Conservation (phyloP, 2,888 invertebrate genomes). For the Platycheirus albimanus region DNA sequence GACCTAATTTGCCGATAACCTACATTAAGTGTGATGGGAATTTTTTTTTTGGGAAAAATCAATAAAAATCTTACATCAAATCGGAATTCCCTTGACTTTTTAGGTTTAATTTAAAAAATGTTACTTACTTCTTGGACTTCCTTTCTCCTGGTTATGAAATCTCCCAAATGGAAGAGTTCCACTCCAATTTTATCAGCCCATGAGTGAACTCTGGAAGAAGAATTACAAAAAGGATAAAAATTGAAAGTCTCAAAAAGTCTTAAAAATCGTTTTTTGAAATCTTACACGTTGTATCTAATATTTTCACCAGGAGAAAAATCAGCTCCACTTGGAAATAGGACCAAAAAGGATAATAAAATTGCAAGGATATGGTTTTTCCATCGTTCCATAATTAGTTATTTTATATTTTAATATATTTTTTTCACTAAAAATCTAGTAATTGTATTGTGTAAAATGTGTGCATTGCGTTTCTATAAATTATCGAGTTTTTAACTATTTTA, state of each 20-base stretch:
- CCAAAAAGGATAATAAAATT: conserved; percentile 78
- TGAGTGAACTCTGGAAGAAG: conserved; percentile 86
- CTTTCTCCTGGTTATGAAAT: conserved; percentile 90
- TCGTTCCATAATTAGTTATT: conserved; percentile 54
- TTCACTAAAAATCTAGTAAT: conserved; percentile 46
- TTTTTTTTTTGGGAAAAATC: conserved; percentile 78
- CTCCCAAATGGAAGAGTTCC: conserved; percentile 91
- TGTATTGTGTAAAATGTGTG: conserved; percentile 37
- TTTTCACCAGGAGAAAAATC: conserved; percentile 80
- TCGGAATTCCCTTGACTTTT: background rate
- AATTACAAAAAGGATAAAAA: too few species aligned
- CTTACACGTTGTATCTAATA: conserved; percentile 82
- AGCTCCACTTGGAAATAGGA: conserved; percentile 79
- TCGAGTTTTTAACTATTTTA: conserved; percentile 17
- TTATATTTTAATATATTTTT: conserved; percentile 30
- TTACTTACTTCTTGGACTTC: conserved; percentile 88
- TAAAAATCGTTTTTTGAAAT: conserved; percentile 37
- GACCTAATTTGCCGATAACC: conserved; percentile 62
- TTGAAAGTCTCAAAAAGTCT: background rate
- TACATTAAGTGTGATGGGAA: conserved; percentile 32
- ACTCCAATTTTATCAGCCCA: conserved; percentile 93
- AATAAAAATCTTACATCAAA: conserved; percentile 74
- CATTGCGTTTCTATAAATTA: conserved; percentile 33
- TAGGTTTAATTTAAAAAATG: conserved; percentile 71
- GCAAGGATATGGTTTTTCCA: conserved; percentile 77